phyloP scores from a whole-genome alignment of 2,113 vertebrate species.

The Rhegmatorhina hoffmannsi region DNA sequence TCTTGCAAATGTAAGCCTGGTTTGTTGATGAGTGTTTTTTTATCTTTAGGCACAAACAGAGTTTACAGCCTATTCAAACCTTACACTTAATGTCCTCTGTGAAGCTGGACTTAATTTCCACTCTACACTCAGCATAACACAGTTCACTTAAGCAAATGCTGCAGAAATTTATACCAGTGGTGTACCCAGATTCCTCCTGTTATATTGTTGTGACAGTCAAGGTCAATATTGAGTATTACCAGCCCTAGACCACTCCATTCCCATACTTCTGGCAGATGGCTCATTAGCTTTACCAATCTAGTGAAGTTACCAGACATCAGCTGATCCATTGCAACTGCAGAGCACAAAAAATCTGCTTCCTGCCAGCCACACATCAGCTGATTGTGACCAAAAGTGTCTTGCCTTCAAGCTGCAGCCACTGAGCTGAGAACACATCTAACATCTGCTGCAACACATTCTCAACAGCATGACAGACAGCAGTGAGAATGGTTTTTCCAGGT shows the following conservation, averaged over 20 bases:
- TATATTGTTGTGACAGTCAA: background rate
- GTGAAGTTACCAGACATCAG: background rate
- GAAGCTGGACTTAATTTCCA: background rate
- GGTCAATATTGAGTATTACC: background rate
- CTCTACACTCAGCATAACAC: background rate
- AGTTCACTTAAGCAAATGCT: background rate
- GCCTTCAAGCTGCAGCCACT: background rate
- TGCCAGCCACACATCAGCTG: background rate
- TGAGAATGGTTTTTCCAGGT: background rate
- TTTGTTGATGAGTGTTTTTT: background rate
- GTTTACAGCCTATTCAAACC: background rate
- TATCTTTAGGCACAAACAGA: background rate
- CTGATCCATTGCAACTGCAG: background rate
- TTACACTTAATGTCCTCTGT: background rate
- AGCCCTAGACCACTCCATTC: background rate
- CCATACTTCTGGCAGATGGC: background rate
- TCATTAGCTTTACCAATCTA: background rate
- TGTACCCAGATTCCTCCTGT: background rate
- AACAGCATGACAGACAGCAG: background rate
- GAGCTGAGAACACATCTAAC: background rate
- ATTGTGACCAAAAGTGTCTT: fast-evolving
- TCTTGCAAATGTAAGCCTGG: background rate
- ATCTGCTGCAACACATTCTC: background rate
- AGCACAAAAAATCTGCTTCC: background rate
- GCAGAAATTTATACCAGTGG: background rate